Base-by-base conservation (phyloP, 1,140 invertebrate species). In the Neelides sp. region DNA sequence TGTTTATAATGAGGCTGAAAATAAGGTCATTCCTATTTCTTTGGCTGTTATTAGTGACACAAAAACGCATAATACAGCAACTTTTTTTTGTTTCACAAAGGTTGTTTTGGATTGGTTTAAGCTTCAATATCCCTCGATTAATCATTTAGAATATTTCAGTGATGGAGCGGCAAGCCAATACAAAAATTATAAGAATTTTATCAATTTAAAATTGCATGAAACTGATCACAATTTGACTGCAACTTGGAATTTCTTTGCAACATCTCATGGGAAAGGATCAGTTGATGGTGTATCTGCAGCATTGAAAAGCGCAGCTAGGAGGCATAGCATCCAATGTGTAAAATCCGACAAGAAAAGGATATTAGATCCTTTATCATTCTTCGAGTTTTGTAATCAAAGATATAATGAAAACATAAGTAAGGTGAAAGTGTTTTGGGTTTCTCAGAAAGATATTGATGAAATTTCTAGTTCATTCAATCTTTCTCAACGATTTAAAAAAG, bases 171-270 rank as follows among this genome's bases (percentile, higher is more conserved):
- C 30, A 1, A 28, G 41, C 1, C 55, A 57, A 13, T 57, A 57
- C 35, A 57, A 57, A 26, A 57, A 57, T 22, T 22, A 2, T 12
- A 54, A 54, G 17, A 50, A 44, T n/a, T 50, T 57, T 23, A 8
- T 17, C 5, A 54, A 54, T 37, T 8, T 57, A 15, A 15, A 20
- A 4, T 27, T 19, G 22, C 51, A 54, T 22, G 0, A 46, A 20
- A 42, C 24, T 10, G 58, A 64, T 50, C 63, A 58, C 51, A 50
- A 48, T 3, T 32, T 63, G 0, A 20, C 22, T 17, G 58, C 55
- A 10, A 57, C 61, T 37, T 65, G 62, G 60, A 49, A 65, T 40
- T 66, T 62, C 51, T 65, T 57, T 55, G 62, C 62, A 8, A 64
- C 64, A n/a, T 39, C 52, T 7, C 64, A 67, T 54, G 62, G 65